phyloP scores from a whole-genome alignment of 2,888 invertebrate genomes.

The Oscheius sp. region DNA sequence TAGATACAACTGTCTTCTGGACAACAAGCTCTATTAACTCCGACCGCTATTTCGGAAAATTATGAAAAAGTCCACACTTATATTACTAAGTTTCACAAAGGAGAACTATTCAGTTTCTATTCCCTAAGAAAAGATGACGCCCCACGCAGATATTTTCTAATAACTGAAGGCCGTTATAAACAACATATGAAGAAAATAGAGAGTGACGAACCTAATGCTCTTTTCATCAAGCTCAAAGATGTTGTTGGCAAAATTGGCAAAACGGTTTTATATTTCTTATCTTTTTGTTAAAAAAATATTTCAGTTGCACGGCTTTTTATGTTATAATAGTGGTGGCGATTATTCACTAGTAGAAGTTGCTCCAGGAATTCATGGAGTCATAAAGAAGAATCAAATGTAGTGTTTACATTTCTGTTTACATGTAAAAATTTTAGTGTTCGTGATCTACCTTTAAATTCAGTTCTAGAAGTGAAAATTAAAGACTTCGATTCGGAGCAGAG shows the following conservation, averaged over 20 bases:
- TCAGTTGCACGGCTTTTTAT: conserved; percentile 37
- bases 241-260: neutral
- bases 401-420: neutral
- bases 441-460: conserved; percentile 2
- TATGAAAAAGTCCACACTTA: conserved; percentile 36
- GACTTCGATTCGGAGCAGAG: neutral
- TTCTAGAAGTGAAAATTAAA: neutral
- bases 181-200: neutral
- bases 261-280: neutral
- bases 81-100: conserved; percentile 31
- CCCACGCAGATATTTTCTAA: conserved; percentile 36
- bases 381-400: neutral
- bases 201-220: conserved; percentile 15
- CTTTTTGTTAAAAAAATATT: neutral
- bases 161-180: conserved; percentile 21
- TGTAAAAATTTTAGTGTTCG: neutral
- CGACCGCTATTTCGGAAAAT: conserved; percentile 40
- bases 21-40: conserved; percentile 42
- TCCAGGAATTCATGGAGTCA: conserved; percentile 38
- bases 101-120: conserved; percentile 28
- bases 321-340: conserved; percentile 16
- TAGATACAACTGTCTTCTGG: conserved; percentile 39
- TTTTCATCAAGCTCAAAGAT: neutral
- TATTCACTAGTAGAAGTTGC: conserved; percentile 39
- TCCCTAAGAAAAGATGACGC: conserved; percentile 11